phyloP scores from a whole-genome alignment of 2,888 invertebrate genomes.

The Drosophila paranaensis region DNA sequence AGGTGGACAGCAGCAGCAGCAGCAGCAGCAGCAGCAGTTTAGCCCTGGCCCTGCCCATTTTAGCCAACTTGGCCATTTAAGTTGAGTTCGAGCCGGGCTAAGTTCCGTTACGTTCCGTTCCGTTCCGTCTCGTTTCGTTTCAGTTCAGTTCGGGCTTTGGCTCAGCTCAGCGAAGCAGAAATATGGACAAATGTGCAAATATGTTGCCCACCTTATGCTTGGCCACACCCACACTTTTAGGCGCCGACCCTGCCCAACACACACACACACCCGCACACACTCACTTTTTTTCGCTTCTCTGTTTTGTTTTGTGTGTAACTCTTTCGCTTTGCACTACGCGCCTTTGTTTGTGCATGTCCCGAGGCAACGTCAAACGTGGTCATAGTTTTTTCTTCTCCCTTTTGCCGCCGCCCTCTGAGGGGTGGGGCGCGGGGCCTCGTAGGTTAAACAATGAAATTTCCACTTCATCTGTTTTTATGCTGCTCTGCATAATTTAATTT shows the following conservation, averaged over 20 bases:
- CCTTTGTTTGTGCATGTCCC: slow-evolving; percentile 64
- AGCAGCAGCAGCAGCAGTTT: slow-evolving; percentile 24
- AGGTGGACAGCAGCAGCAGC: slow-evolving; percentile 36
- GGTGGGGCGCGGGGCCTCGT: slow-evolving; percentile 26
- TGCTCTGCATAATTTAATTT: slow-evolving; percentile 79
- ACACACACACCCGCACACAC: background rate
- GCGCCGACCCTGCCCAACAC: background rate
- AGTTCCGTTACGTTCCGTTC: slow-evolving; percentile 10
- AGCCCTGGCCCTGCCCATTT: slow-evolving; percentile 45
- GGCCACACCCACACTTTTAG: slow-evolving; percentile 23
- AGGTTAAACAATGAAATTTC: slow-evolving; percentile 79
- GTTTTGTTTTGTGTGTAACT: slow-evolving; percentile 37
- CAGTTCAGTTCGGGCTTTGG: slow-evolving; percentile 10
- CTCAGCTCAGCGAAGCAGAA: slow-evolving; percentile 67
- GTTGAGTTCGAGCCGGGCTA: slow-evolving; percentile 13
- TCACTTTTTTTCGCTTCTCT: slow-evolving; percentile 9
- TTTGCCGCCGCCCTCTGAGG: background rate
- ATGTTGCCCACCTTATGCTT: slow-evolving; percentile 48
- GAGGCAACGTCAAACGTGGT: slow-evolving; percentile 39
- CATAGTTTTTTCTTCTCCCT: slow-evolving; percentile 11
- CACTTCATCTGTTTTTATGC: slow-evolving; percentile 80
- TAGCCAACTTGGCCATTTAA: slow-evolving; percentile 27
- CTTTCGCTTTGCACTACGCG: slow-evolving; percentile 44
- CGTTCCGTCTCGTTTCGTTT: slow-evolving; percentile 4
- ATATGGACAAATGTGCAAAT: slow-evolving; percentile 77